Evolutionary conservation across 2,888 invertebrate genomes (phyloP).

Genomic region (Octonoba sinensis): DNA sequence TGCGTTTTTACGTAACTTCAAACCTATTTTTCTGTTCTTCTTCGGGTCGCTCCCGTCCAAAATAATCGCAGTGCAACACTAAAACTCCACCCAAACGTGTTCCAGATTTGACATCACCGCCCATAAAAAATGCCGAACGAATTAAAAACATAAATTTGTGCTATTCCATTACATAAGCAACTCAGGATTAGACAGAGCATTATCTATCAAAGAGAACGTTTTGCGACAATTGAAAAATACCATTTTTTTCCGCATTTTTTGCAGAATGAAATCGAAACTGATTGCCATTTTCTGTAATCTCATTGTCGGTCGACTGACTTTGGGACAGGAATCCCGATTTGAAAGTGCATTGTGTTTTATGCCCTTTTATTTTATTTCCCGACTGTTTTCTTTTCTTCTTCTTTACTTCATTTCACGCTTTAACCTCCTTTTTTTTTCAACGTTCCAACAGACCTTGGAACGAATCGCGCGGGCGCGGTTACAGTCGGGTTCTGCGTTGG

Average conservation of each 20-base stretch:
- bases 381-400: conserved; percentile 5
- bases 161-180: neutral
- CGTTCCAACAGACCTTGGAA: conserved; percentile 41
- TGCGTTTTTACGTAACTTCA: too few species aligned
- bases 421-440: conserved; percentile 29
- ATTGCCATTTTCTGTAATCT: conserved; percentile 29
- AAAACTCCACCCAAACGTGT: neutral
- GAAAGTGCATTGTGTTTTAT: conserved; percentile 21
- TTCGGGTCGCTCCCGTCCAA: too few species aligned
- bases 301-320: conserved; percentile 27
- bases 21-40: too few species aligned
- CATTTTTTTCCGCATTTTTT: conserved; percentile 16
- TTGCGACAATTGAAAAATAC: neutral
- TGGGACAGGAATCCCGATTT: conserved; percentile 26
- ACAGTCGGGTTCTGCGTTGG: conserved; percentile 10
- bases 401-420: conserved; percentile 2
- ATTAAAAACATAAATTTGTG: conserved; percentile 1
- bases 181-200: neutral
- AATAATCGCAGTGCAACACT: too few species aligned
- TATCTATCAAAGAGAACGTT: neutral
- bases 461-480: conserved; percentile 40
- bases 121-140: neutral
- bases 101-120: neutral
- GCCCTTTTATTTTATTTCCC: too few species aligned
- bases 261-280: conserved; percentile 7